phyloP scores from a whole-genome alignment of 2,888 invertebrate species.

The Apantesis nais region DNA sequence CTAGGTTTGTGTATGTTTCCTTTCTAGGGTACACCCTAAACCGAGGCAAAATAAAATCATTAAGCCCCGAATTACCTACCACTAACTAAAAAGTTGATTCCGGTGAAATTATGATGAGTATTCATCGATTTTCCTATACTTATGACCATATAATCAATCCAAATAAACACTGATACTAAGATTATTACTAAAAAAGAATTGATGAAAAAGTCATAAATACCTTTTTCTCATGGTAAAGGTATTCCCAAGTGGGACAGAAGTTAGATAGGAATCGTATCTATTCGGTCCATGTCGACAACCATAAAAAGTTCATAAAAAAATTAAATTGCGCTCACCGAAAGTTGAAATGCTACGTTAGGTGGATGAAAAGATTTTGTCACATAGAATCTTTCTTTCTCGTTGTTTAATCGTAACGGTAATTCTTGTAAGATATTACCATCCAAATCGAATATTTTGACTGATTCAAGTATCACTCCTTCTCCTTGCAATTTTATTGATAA shows the following conservation, averaged over 20 bases:
- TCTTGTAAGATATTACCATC: neutral
- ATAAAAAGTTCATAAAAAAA: no score
- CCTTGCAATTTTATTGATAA: slow-evolving; percentile 2
- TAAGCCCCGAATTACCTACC: neutral
- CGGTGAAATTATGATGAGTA: neutral
- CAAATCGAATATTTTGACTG: slow-evolving; percentile 3
- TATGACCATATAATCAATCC: neutral
- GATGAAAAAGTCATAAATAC: neutral
- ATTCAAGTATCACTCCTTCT: slow-evolving; percentile 1
- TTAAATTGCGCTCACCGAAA: neutral
- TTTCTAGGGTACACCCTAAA: neutral
- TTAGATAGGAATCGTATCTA: neutral
- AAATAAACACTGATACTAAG: neutral
- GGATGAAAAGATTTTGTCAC: slow-evolving; percentile 2
- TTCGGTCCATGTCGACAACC: neutral
- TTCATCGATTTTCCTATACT: neutral
- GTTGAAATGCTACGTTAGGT: slow-evolving; percentile 4
- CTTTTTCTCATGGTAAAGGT: neutral
- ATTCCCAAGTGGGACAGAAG: neutral
- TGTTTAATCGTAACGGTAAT: neutral
- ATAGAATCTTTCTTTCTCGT: neutral
- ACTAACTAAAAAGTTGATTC: neutral
- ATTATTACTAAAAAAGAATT: neutral
- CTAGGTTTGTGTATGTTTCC: neutral
- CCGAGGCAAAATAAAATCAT: no score